Base-by-base conservation (phyloP, 2,113 vertebrate genomes). In the Pedionomus torquatus region DNA sequence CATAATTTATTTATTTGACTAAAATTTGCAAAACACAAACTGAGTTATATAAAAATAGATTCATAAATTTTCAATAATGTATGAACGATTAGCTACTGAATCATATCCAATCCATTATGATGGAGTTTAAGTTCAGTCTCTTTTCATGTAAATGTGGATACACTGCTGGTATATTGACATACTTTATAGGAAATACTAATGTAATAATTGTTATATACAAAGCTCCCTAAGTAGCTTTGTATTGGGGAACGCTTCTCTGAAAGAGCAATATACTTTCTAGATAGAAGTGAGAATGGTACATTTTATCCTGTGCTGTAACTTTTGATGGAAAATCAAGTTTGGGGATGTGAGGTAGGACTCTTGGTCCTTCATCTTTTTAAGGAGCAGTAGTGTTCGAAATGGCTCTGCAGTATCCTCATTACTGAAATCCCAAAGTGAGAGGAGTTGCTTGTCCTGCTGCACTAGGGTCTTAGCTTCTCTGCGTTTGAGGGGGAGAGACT, bases 1-100 rank as follows among this genome's bases (percentile, higher is more conserved):
- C 66, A 51, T 92, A 84, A 87, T 91, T 64, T 89, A 90, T 87
- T 74, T 95, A 91, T 93, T 86, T 95, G 79, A 91, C 63, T 68
- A 88, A 95, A 90, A 89, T 80, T 92, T 86, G 55, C 54, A 82
- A 95, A 91, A 93, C 69, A 87, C 55, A 89, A 86, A 86, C 83
- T 80, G 43, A 91, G 41, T 72, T 90, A 19, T 55, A 21, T 87
- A 91, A 96, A 91, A 93, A 77, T 74, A 55, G 17, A 75, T 93
- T 91, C 15, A 48, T 83, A 83, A 87, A 30, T 86, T 95, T 64
- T 74, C 82, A 91, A 60, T 90, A 93, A 86, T 83, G 64, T 72
- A 78, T 83, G 49, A 87, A 66, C 85, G 66, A 95, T 91, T 51
- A 70, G 44, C 39, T 85, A 44, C 18, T 37, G 60, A 91, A 55